Evolutionary conservation across 2,797 vertebrate genomes (phyloP), one percentile per base, ranked within the genome.

Genomic region (Alca torda): DNA sequence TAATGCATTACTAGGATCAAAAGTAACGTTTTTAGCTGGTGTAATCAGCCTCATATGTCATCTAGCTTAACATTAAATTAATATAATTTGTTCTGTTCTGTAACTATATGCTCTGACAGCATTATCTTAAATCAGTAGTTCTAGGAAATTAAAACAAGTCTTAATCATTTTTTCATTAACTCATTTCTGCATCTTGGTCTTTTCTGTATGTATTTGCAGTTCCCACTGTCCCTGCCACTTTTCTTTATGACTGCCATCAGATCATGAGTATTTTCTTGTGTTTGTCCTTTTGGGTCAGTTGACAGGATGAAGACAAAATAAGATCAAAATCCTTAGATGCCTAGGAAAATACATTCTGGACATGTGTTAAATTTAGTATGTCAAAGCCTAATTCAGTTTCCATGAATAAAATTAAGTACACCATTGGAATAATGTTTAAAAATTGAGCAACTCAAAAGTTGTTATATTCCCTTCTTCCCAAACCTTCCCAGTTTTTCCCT

Each of bases 21-120:
- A 91, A 69, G 11, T 68, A 79, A 16, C 0, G 0, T 56, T 75
- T 67, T 53, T 50, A 15, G 31, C 48, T 39, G 4, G 19, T 39
- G 61, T 84, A 31, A 70, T 70, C 37, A 54, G n/a, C 43, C 88
- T 57, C 14, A 2, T 53, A 1, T 48, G 8, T 70, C 16, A 7
- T 13, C 5, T 33, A 41, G 26, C 1, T 69, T 60, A 60, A 83
- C 16, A 45, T 53, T 50, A 35, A 87, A 39, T 4, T 24, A 23
- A 48, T 77, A 2, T 1, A 4, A 57, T n/a, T 89, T 31, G 1
- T 45, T 64, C 7, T 50, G 2, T 21, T 65, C 35, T 24, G 0
- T 21, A 56, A 11, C 15, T 77, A 0, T 17, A 6, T 35, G 33
- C 18, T 95, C 59, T 61, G 20, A 30, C 59, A 73, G n/a, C 35